Conservation (phyloP, 1,140 invertebrate species). For the Mercenaria mercenaria region DNA sequence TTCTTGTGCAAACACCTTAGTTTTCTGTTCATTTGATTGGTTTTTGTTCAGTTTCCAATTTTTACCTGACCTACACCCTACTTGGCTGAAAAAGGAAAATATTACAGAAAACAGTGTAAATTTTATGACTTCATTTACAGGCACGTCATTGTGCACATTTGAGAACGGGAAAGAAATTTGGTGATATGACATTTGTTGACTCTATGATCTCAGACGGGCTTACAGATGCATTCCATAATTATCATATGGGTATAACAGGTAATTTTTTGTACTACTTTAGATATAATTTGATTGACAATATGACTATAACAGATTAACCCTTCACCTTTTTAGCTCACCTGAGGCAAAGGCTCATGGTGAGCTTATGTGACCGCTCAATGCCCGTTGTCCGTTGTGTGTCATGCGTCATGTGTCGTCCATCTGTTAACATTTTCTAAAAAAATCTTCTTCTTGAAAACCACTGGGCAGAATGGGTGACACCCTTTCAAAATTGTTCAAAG, state of each 20-base stretch:
- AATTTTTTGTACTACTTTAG: conserved; percentile 63
- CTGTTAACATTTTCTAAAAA: not conserved
- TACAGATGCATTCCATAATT: conserved; percentile 92
- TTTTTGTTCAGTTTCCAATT: no score
- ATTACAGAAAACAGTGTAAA: no score
- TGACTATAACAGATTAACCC: not conserved
- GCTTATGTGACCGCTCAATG: no score
- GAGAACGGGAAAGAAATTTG: conserved; percentile 91
- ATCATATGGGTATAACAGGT: conserved; percentile 96
- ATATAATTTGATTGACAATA: not conserved
- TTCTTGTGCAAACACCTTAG: no score
- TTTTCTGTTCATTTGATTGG: no score
- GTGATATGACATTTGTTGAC: conserved; percentile 90
- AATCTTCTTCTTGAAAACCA: not conserved
- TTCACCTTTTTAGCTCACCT: not conserved
- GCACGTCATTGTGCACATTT: conserved; percentile 91
- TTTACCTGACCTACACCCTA: no score
- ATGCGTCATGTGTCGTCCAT: no score
- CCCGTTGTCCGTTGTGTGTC: no score
- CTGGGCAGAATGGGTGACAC: not conserved
- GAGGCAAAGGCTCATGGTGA: no score
- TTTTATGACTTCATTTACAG: conserved; percentile 76
- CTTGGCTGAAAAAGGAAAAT: no score
- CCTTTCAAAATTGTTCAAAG: no score
- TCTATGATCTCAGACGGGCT: conserved; percentile 92